These are phyloP conservation scores for Pollimyrus isidori DNA, from an alignment of 2,113 vertebrate species.

Conservation along the genomic window DNA sequence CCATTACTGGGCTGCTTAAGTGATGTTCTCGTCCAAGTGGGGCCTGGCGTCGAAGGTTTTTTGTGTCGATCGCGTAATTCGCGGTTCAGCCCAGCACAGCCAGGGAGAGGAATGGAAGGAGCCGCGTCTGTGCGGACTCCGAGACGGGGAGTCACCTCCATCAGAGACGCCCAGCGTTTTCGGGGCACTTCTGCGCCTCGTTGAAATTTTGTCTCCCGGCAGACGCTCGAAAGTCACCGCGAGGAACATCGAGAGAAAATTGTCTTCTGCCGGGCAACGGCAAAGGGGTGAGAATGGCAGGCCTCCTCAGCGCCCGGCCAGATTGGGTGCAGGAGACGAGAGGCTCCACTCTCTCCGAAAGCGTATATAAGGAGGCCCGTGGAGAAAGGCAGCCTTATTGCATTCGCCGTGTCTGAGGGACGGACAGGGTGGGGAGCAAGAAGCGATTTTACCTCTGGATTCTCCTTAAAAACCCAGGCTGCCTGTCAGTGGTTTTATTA, in stretches of 20 bases:
- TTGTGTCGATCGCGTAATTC: too few relatives aligned
- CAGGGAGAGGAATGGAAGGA: background rate
- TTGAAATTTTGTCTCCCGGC: constrained; percentile 23
- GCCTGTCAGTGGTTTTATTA: background rate
- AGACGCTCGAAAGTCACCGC: background rate
- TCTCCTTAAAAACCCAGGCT: background rate
- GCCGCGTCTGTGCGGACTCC: background rate
- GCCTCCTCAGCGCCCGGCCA: background rate
- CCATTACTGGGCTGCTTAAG: background rate
- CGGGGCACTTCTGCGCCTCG: constrained; percentile 1
- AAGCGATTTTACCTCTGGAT: background rate
- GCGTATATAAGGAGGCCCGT: background rate
- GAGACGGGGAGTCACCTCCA: constrained; percentile 34
- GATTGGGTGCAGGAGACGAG: background rate
- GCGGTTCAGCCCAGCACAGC: background rate
- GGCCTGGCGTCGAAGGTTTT: background rate
- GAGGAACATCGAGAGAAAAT: constrained; percentile 14
- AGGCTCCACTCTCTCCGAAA: background rate
- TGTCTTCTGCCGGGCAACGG: background rate
- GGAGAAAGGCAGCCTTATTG: constrained; percentile 7
- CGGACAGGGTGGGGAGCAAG: background rate
- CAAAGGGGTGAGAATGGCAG: background rate
- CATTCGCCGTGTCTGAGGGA: background rate
- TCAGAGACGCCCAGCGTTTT: constrained; percentile 24
- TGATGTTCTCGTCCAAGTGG: background rate